Evolutionary conservation across 2,113 vertebrate genomes (phyloP).

Genomic region (Mormoops blainvillei): DNA sequence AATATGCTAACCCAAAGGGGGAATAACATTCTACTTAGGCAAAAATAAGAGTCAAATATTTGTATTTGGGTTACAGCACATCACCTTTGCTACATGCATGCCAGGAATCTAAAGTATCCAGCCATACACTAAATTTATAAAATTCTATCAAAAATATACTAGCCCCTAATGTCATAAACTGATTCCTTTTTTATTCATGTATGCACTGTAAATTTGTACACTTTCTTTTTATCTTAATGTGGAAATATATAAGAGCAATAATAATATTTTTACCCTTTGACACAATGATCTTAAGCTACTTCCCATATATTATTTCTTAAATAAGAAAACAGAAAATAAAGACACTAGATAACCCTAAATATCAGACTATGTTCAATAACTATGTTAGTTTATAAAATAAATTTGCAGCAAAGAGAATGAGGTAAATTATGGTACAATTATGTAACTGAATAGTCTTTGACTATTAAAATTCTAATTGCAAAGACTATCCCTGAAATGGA

Average conservation of each 20-base stretch:
- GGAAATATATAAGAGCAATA: neutral
- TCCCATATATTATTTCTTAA: conserved; percentile 14
- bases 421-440: neutral
- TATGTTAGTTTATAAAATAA: neutral
- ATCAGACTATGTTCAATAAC: neutral
- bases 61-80: neutral
- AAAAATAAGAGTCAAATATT: neutral
- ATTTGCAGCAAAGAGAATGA: neutral
- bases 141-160: neutral
- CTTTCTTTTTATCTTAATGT: neutral
- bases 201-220: neutral
- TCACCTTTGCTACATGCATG: neutral
- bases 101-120: neutral
- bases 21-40: neutral
- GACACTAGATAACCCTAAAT: neutral
- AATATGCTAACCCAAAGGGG: neutral
- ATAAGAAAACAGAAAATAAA: neutral
- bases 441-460: neutral
- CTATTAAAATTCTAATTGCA: neutral
- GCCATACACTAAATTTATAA: neutral
- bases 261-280: neutral
- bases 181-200: neutral
- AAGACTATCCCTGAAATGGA: neutral
- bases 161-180: neutral
- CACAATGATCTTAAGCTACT: neutral